These are phyloP conservation scores for Chlorops oryzae DNA, from an alignment of 1,140 invertebrate species.

Conservation along the genomic window DNA sequence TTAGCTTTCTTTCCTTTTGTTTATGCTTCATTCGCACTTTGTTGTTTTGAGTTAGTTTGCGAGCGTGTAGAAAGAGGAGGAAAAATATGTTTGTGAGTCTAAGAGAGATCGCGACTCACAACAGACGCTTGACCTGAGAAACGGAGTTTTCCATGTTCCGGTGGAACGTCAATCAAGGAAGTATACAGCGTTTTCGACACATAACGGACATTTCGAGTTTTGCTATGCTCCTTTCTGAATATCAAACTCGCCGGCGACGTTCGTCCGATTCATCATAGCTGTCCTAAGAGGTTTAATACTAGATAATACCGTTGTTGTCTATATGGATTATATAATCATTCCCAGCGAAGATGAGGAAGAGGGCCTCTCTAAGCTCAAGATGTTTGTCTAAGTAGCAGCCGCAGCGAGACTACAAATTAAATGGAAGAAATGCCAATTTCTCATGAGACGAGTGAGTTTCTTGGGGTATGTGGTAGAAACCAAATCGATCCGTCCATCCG, in stretches of 20 bases:
- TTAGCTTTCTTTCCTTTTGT: too few species aligned
- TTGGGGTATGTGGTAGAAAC: constrained; percentile 11
- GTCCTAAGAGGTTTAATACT: not conserved
- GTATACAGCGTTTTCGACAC: constrained; percentile 3
- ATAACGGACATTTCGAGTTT: constrained; percentile 9
- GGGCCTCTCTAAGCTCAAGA: not conserved
- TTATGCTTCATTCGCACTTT: too few species aligned
- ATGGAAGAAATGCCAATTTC: constrained; percentile 13
- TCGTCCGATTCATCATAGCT: not conserved
- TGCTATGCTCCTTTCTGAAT: not conserved
- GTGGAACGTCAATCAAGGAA: not conserved
- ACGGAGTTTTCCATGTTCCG: constrained; percentile 10
- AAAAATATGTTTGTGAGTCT: too few species aligned
- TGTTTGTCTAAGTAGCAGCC: constrained; percentile 1
- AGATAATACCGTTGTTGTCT: not conserved
- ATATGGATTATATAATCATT: constrained; percentile 11
- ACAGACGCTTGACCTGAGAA: constrained; percentile 17
- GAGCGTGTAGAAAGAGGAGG: too few species aligned
- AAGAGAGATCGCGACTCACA: too few species aligned
- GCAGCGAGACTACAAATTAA: not conserved
- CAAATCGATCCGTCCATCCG: constrained; percentile 23
- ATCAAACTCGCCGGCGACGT: constrained; percentile 6
- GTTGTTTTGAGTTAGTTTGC: too few species aligned
- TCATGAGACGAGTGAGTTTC: constrained; percentile 5
- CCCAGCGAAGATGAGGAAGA: not conserved